Evolutionary conservation across 2,797 vertebrate species (phyloP).

Genomic region (Coendou prehensilis): DNA sequence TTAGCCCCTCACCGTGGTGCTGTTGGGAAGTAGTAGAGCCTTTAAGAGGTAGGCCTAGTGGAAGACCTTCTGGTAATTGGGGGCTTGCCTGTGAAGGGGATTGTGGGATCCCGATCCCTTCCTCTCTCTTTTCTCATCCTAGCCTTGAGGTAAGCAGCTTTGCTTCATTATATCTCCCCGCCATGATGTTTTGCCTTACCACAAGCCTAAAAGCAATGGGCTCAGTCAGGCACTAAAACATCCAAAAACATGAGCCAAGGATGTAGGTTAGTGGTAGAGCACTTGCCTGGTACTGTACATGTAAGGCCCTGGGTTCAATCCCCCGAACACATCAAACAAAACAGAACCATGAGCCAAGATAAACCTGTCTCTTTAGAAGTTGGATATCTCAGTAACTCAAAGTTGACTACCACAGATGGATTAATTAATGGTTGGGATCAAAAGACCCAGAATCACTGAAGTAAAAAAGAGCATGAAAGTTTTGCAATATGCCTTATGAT

Average conservation of each 20-base stretch:
- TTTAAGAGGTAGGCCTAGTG: neutral
- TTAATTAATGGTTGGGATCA: neutral
- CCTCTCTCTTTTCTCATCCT: neutral
- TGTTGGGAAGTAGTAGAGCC: neutral
- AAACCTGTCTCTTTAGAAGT: neutral
- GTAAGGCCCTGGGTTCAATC: neutral
- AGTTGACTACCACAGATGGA: neutral
- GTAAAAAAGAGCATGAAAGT: constrained; percentile 10
- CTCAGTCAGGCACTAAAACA: neutral
- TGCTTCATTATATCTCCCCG: neutral
- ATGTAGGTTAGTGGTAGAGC: neutral
- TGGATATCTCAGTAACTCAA: neutral
- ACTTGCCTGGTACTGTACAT: neutral
- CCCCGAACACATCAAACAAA: neutral
- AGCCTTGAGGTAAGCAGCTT: neutral
- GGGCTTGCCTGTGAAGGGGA: neutral
- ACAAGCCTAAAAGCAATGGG: neutral
- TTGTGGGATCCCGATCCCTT: neutral
- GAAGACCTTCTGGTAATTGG: neutral
- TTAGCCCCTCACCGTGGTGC: neutral
- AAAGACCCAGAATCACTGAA: neutral
- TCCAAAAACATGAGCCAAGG: neutral
- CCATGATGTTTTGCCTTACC: neutral
- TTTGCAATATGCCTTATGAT: neutral
- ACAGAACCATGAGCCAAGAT: neutral